A percentile compares a stretch with the other conserved stretches of the same genome.
Evolutionary conservation across 2,888 invertebrate genomes (phyloP).

Genomic region (Drosophila mimica): DNA sequence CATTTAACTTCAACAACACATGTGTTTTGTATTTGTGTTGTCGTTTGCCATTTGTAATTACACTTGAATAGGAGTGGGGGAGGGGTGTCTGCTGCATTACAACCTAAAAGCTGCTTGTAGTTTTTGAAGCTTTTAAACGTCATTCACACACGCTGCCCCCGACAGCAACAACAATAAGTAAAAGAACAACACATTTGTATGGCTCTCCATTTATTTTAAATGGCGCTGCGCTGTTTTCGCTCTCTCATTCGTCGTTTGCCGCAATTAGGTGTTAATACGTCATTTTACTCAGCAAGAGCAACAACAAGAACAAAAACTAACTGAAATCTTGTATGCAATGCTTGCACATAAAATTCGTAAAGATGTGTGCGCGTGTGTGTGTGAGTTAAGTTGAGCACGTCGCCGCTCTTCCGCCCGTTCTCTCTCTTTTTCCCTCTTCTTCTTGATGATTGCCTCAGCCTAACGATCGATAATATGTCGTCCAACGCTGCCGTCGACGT

Average conservation of each 20-base stretch:
- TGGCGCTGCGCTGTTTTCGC: slow-evolving; percentile 9
- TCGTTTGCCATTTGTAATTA: background rate
- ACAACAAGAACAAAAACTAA: slow-evolving; percentile 29
- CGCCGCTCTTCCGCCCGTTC: slow-evolving; percentile 6
- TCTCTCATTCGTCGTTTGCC: slow-evolving; percentile 42
- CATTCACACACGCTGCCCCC: slow-evolving; percentile 17
- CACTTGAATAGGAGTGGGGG: no score
- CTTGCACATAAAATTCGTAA: slow-evolving; percentile 59
- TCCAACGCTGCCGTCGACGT: slow-evolving; percentile 16
- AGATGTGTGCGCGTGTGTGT: slow-evolving; percentile 16
- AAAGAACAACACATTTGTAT: slow-evolving; percentile 22
- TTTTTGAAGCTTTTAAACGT: slow-evolving; percentile 22
- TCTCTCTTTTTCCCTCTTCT: slow-evolving; percentile 11
- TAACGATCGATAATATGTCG: slow-evolving; percentile 73
- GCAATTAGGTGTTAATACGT: slow-evolving; percentile 75
- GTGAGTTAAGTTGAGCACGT: slow-evolving; percentile 16
- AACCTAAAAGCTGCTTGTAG: background rate
- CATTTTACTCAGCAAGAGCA: slow-evolving; percentile 55
- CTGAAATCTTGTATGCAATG: slow-evolving; percentile 51
- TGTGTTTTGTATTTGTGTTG: background rate
- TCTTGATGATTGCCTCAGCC: slow-evolving; percentile 36
- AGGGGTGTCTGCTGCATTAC: no score
- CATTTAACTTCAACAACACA: background rate
- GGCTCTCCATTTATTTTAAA: slow-evolving; percentile 20
- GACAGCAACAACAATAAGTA: slow-evolving; percentile 7